Conservation (phyloP, 1,140 invertebrate genomes). For the Atta cephalotes region DNA sequence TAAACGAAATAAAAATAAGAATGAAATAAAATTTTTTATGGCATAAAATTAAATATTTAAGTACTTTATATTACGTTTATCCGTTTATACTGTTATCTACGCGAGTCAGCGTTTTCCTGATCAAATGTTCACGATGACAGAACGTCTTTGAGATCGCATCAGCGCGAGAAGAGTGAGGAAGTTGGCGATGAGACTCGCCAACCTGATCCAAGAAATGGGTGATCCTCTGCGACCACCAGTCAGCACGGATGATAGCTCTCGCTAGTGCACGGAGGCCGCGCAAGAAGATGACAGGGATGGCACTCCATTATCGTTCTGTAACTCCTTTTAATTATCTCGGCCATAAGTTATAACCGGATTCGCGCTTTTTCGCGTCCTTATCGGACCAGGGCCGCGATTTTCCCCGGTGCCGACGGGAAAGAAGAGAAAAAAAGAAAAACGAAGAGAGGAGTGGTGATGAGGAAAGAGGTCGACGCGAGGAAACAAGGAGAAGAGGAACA, state of each 20-base stretch:
- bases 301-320: constrained; percentile 62
- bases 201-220: constrained; percentile 18
- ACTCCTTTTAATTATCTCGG: constrained; percentile 68
- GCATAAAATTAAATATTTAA: not conserved
- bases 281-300: constrained; percentile 60
- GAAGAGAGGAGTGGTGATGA: not conserved
- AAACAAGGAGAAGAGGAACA: constrained; percentile 1
- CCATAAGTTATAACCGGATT: constrained; percentile 68
- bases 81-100: constrained; percentile 11
- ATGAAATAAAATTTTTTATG: too few species aligned
- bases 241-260: constrained; percentile 55
- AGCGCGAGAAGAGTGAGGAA: not conserved
- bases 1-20: not conserved
- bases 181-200: constrained; percentile 31
- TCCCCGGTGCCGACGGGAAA: constrained; percentile 23
- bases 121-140: constrained; percentile 7
- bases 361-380: constrained; percentile 63
- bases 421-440: constrained; percentile 8
- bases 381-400: constrained; percentile 40
- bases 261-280: constrained; percentile 27
- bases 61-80: not conserved
- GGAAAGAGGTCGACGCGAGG: constrained; percentile 19
- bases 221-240: constrained; percentile 48
- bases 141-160: constrained; percentile 6
- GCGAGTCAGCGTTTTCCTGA: constrained; percentile 3